A percentile compares a stretch with the other conserved stretches of the same genome.
Conservation (phyloP, 2,113 vertebrate genomes). For the Anoplopoma fimbria region DNA sequence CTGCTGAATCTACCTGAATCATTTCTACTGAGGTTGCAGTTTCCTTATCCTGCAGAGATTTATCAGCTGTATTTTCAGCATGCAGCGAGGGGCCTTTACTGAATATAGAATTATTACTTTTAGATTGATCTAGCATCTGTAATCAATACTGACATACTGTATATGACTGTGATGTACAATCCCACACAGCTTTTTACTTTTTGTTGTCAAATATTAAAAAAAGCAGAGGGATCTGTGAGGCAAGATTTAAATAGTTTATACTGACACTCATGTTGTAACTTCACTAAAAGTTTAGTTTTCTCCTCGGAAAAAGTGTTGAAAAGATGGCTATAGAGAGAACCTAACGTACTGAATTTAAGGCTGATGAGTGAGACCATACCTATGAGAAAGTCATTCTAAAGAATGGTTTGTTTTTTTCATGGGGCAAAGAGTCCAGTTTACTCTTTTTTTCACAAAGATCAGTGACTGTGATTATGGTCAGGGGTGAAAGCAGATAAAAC, state of each 20-base stretch:
- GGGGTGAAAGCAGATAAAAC: background rate
- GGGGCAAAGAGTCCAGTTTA: background rate
- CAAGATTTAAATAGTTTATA: background rate
- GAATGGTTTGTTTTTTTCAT: no score
- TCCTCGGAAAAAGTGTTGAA: background rate
- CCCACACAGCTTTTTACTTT: background rate
- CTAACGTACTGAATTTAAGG: background rate
- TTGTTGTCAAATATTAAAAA: background rate
- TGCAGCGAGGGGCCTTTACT: background rate
- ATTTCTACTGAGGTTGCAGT: conserved; percentile 42
- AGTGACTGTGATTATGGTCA: background rate
- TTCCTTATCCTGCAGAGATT: conserved; percentile 26
- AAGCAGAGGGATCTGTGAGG: background rate
- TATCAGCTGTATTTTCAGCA: conserved; percentile 15
- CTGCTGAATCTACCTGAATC: conserved; percentile 52
- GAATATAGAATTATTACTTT: background rate
- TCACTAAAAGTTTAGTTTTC: background rate
- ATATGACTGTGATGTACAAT: background rate
- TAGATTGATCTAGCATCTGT: background rate
- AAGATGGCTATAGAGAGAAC: background rate
- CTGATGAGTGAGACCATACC: background rate
- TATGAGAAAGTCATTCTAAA: background rate
- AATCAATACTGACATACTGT: background rate
- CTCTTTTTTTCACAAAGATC: conserved; percentile 2
- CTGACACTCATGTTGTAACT: background rate